Conservation (phyloP, 2,797 vertebrate species). For the Champsocephalus esox region DNA sequence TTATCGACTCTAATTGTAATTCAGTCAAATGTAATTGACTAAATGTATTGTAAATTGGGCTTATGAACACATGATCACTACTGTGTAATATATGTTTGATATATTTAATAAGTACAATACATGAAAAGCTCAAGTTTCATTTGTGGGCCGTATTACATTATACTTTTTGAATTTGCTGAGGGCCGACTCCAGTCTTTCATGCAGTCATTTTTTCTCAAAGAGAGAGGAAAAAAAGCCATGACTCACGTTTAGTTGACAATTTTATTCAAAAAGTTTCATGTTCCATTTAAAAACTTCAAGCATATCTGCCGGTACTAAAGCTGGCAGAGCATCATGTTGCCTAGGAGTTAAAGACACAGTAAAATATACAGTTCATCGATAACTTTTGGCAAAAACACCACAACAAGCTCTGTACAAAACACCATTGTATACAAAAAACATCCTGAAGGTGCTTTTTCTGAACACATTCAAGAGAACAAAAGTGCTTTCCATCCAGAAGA, state of each 20-base stretch:
- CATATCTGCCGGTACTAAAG: constrained; percentile 55
- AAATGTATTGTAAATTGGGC: no score
- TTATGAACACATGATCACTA: no score
- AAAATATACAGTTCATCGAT: constrained; percentile 38
- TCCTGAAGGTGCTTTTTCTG: constrained; percentile 17
- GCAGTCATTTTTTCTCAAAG: not conserved
- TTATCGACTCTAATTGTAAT: no score
- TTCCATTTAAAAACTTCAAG: constrained; percentile 71
- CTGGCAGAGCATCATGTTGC: constrained; percentile 46
- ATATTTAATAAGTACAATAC: no score
- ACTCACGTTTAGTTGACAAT: constrained; percentile 13
- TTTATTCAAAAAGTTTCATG: constrained; percentile 78
- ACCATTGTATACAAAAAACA: constrained; percentile 38
- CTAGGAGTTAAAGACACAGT: constrained; percentile 18
- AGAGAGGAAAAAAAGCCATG: not conserved
- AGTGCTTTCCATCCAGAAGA: not conserved
- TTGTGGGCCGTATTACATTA: no score
- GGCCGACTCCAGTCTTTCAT: not conserved
- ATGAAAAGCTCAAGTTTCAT: no score
- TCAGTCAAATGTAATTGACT: no score
- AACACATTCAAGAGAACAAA: constrained; percentile 28
- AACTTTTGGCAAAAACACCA: constrained; percentile 69
- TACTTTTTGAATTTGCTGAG: no score
- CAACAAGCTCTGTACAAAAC: constrained; percentile 61
- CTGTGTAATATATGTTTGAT: no score